Evolutionary conservation across 2,797 vertebrate species (phyloP).

Genomic region (Pipistrellus kuhlii): DNA sequence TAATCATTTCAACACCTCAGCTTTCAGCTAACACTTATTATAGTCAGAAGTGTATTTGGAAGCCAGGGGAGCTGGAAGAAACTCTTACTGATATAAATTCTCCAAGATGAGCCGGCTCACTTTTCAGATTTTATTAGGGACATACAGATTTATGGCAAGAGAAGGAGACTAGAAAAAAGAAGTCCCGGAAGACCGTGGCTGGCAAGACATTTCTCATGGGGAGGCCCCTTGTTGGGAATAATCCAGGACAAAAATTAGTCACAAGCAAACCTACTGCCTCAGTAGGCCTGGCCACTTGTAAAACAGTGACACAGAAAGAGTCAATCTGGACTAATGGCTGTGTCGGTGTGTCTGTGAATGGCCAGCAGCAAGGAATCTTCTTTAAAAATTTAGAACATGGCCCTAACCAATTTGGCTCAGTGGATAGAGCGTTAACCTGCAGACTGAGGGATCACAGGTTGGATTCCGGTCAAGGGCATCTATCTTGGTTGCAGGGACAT

Average conservation of each 20-base stretch:
- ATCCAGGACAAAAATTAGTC: not conserved
- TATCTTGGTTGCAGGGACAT: no score
- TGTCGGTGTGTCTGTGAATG: not conserved
- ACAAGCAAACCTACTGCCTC: not conserved
- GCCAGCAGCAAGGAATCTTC: not conserved
- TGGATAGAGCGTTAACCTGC: no score
- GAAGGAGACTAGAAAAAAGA: not conserved
- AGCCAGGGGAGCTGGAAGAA: conserved; percentile 12
- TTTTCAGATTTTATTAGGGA: conserved; percentile 76
- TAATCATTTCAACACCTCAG: not conserved
- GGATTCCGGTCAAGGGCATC: no score
- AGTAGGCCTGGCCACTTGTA: not conserved
- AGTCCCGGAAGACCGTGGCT: not conserved
- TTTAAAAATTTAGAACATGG: not conserved
- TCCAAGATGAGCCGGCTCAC: conserved; percentile 66
- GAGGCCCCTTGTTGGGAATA: not conserved
- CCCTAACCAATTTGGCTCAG: not conserved
- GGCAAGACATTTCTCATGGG: not conserved
- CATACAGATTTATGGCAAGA: conserved; percentile 46
- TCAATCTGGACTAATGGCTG: not conserved
- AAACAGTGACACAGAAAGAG: not conserved
- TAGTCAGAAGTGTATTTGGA: not conserved
- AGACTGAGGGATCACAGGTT: no score
- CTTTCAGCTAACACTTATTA: not conserved
- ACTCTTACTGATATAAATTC: not conserved